These are phyloP conservation scores for Drosophila biarmipes DNA, from an alignment of 1,140 invertebrate genomes.

Conservation along the genomic window DNA sequence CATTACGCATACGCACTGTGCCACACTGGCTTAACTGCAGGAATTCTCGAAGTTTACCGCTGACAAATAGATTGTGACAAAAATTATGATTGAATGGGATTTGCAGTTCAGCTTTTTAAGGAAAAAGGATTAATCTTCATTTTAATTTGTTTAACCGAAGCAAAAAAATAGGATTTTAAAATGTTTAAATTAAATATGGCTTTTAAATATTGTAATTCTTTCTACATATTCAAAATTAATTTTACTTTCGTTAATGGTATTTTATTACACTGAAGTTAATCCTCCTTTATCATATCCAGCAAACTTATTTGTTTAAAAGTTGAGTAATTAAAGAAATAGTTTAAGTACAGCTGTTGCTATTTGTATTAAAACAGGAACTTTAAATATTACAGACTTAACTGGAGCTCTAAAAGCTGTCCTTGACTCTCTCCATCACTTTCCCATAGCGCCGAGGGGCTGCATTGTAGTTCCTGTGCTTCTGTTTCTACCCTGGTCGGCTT, in stretches of 20 bases:
- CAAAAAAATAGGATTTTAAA: not conserved
- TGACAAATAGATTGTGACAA: constrained; percentile 14
- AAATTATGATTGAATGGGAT: constrained; percentile 9
- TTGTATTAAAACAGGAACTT: not conserved
- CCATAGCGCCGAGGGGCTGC: constrained; percentile 2
- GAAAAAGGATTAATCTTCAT: not conserved
- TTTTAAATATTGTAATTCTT: no score
- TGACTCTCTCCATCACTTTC: constrained; percentile 2
- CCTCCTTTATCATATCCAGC: no score
- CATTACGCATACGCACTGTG: constrained; percentile 13
- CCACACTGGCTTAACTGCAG: not conserved
- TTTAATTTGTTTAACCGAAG: not conserved
- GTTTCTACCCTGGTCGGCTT: constrained; percentile 3
- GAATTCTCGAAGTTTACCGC: not conserved
- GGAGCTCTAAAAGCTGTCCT: constrained; percentile 11
- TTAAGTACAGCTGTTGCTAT: not conserved
- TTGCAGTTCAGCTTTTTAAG: not conserved
- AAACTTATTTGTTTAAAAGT: no score
- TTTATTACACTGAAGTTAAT: no score
- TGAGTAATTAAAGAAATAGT: no score
- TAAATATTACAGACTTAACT: not conserved
- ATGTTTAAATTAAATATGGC: not conserved
- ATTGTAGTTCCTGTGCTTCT: constrained; percentile 7
- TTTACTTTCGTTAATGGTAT: no score
- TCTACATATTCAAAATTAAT: no score